These are phyloP conservation scores for Papilio protenor DNA, from an alignment of 2,888 invertebrate species.

Conservation along the genomic window DNA sequence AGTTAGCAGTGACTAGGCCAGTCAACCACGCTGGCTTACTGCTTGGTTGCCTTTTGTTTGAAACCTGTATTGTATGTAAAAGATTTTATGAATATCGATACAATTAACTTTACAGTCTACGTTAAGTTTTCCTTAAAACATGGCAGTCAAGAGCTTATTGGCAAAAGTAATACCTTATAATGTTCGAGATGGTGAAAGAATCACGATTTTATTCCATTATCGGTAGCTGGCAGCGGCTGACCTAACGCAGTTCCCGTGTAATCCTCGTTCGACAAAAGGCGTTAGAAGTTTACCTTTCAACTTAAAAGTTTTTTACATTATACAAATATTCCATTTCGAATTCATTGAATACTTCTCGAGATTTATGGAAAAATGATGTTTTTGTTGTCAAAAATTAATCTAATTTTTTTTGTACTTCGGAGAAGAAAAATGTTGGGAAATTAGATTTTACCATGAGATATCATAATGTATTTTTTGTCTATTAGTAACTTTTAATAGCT, in stretches of 20 bases:
- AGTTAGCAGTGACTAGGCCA: neutral
- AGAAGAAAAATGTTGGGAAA: neutral
- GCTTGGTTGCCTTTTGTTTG: neutral
- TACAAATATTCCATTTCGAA: conserved; percentile 78
- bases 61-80: neutral
- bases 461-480: neutral
- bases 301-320: conserved; percentile 70
- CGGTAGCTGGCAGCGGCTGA: conserved; percentile 62
- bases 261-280: conserved; percentile 69
- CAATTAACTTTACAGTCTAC: neutral
- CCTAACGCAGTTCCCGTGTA: conserved; percentile 79
- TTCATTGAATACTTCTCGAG: conserved; percentile 61
- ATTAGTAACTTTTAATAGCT: neutral
- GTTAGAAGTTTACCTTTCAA: conserved; percentile 67
- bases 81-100: neutral
- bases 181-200: conserved; percentile 55
- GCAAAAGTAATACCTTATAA: conserved; percentile 39
- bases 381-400: neutral
- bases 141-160: conserved; percentile 32
- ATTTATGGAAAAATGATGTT: conserved; percentile 63
- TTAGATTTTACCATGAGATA: neutral
- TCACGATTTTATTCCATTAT: conserved; percentile 73
- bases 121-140: conserved; percentile 23
- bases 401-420: neutral
- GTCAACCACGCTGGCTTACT: neutral